phyloP scores from a whole-genome alignment of 2,888 invertebrate species.

The Diarsia mendica region DNA sequence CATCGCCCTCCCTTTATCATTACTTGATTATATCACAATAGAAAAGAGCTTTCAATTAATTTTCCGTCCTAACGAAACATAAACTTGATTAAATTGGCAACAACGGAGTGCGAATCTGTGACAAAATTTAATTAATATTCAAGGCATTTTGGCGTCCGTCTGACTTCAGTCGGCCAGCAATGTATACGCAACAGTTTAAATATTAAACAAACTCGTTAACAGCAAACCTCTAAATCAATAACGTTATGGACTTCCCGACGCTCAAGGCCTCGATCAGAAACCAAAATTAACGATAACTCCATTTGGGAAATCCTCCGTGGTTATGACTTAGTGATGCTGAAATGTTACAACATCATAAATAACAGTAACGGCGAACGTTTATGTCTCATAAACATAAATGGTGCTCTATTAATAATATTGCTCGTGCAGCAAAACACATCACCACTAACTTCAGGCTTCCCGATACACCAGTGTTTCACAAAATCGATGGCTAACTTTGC shows the following conservation, averaged over 20 bases:
- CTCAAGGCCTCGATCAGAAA: conserved; percentile 10
- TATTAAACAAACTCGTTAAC: conserved; percentile 37
- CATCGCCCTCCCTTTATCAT: conserved; percentile 44
- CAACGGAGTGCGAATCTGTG: conserved; percentile 52
- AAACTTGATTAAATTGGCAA: conserved; percentile 54
- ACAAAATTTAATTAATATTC: conserved; percentile 49
- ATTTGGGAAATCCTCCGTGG: conserved; percentile 19
- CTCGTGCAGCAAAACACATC: conserved; percentile 16
- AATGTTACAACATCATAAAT: conserved; percentile 37
- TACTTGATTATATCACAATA: conserved; percentile 58
- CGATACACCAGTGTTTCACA: conserved; percentile 33
- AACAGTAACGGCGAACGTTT: neutral
- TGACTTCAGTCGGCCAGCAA: neutral
- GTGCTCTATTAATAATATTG: conserved; percentile 34
- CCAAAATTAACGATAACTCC: conserved; percentile 10
- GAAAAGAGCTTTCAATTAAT: conserved; percentile 61
- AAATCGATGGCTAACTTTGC: conserved; percentile 59
- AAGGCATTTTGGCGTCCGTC: conserved; percentile 18
- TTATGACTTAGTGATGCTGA: conserved; percentile 10
- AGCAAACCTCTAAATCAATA: conserved; percentile 8
- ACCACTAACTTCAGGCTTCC: conserved; percentile 11
- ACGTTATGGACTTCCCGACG: neutral
- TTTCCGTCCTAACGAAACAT: conserved; percentile 40
- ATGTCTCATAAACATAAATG: conserved; percentile 41
- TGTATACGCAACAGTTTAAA: conserved; percentile 21